A percentile compares a stretch with the other conserved stretches of the same genome.
These are phyloP conservation scores for Prorops nasuta DNA, from an alignment of 1,140 invertebrate species.

Conservation along the genomic window DNA sequence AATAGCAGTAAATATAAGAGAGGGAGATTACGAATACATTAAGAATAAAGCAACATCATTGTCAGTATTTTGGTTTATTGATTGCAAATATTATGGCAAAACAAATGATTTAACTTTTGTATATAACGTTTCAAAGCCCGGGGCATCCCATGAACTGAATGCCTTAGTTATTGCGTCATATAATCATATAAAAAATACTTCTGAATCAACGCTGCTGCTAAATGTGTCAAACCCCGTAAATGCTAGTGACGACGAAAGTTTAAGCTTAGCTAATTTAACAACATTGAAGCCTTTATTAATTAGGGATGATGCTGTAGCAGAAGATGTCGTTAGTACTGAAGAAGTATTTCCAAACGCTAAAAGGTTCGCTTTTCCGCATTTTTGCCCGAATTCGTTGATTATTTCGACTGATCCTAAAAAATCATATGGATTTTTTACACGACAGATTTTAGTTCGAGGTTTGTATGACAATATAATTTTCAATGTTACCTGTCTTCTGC, in stretches of 20 bases:
- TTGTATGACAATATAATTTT: constrained; percentile 22
- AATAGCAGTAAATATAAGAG: constrained; percentile 60
- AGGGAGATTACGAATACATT: constrained; percentile 63
- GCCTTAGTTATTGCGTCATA: constrained; percentile 69
- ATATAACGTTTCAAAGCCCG: constrained; percentile 64
- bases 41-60: constrained; percentile 63
- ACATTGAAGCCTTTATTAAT: too few species aligned
- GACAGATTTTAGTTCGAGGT: constrained; percentile 65
- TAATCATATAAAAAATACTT: constrained; percentile 62
- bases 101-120: constrained; percentile 61
- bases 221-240: constrained; percentile 10
- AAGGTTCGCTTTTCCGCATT: constrained; percentile 49
- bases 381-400: constrained; percentile 62
- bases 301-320: too few species aligned
- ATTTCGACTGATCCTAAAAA: constrained; percentile 65
- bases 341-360: not conserved
- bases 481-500: too few species aligned
- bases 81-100: constrained; percentile 70
- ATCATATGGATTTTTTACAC: constrained; percentile 72
- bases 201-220: constrained; percentile 49
- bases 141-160: constrained; percentile 65
- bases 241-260: constrained; percentile 11
- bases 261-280: constrained; percentile 32
- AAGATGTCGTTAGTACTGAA: not conserved
- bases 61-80: constrained; percentile 74